These are phyloP conservation scores for Stegodyphus dumicola DNA, from an alignment of 1,140 invertebrate genomes.

Conservation along the genomic window DNA sequence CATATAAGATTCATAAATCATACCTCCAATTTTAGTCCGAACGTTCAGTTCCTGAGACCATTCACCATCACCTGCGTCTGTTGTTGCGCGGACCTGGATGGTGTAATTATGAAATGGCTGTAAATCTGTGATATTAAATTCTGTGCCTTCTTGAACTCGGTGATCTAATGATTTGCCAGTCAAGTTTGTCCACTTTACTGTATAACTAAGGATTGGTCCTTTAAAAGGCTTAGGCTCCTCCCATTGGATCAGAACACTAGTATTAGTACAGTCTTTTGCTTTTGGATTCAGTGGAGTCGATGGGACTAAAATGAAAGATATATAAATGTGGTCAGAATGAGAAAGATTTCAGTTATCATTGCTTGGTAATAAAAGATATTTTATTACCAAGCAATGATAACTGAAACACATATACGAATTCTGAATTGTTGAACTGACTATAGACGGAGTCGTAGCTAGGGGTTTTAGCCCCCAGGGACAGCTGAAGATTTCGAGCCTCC, in stretches of 20 bases:
- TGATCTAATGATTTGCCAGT: background rate
- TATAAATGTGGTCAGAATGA: no score
- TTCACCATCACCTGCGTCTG: background rate
- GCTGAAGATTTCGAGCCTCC: no score
- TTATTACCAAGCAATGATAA: no score
- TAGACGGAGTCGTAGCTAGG: no score
- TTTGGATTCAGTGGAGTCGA: background rate
- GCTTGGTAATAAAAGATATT: no score
- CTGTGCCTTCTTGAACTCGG: no score
- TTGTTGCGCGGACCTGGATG: background rate
- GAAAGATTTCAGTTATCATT: no score
- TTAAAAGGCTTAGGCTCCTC: background rate
- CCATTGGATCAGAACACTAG: constrained; percentile 11
- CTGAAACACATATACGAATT: no score
- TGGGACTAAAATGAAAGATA: constrained; percentile 11
- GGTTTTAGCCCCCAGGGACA: no score
- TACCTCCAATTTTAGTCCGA: background rate
- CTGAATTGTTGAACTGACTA: no score
- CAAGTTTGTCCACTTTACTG: background rate
- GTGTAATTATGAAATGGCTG: background rate
- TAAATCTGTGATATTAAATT: background rate
- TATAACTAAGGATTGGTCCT: constrained; percentile 24
- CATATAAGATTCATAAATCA: no score
- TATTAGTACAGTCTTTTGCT: background rate
- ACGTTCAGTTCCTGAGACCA: background rate